Percentiles rank a stretch among this genome's conserved stretches.
Conservation (phyloP, 2,888 invertebrate genomes). For the Trachelus iudaicus region DNA sequence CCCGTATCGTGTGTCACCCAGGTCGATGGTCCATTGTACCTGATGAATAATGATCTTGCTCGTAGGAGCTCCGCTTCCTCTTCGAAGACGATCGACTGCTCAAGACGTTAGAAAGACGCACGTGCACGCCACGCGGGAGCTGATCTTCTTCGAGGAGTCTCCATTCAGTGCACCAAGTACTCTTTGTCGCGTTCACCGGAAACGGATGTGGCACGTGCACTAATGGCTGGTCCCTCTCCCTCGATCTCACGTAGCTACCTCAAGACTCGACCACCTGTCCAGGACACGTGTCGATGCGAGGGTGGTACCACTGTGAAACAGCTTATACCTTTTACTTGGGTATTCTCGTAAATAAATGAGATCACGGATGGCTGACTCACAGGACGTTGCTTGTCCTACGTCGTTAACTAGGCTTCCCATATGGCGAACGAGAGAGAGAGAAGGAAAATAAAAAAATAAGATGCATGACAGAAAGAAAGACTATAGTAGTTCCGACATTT, state of each 20-base stretch:
- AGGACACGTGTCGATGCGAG: not conserved
- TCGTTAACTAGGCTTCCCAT: not conserved
- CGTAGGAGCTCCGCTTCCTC: not conserved
- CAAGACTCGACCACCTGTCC: not conserved
- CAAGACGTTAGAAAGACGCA: not conserved
- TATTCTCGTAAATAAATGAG: not conserved
- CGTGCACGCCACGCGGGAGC: not conserved
- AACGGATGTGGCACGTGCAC: constrained; percentile 40
- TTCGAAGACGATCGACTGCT: not conserved
- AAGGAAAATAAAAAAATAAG: not conserved
- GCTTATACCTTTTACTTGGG: not conserved
- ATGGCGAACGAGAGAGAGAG: not conserved
- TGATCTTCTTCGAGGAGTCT: not conserved
- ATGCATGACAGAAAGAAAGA: not conserved
- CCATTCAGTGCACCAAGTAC: not conserved
- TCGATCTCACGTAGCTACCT: not conserved
- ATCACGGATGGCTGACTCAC: not conserved
- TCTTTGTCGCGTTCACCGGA: constrained; percentile 4
- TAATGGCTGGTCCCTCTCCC: not conserved
- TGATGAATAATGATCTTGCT: not conserved
- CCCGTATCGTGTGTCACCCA: constrained; percentile 2
- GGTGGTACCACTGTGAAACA: not conserved
- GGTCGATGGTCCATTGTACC: not conserved
- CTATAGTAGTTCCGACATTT: not conserved
- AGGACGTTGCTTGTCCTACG: not conserved